These are phyloP conservation scores for Iselma pallidipennis DNA, from an alignment of 2,888 invertebrate genomes.

Conservation along the genomic window DNA sequence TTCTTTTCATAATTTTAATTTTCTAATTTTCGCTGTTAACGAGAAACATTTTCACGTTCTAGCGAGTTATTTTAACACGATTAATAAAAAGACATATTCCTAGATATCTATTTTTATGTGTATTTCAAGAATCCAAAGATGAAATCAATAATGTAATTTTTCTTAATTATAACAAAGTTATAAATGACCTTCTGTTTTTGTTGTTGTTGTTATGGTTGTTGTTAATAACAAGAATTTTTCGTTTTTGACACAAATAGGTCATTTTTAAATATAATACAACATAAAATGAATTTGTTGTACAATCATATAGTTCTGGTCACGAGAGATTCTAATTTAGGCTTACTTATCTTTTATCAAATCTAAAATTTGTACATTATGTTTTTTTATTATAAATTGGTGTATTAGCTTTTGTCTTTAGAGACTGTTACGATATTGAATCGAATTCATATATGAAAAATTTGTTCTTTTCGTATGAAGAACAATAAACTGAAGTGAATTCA, in stretches of 20 bases:
- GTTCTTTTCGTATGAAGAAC: too few relatives aligned
- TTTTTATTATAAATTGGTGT: slow-evolving; percentile 3
- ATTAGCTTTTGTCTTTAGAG: neutral
- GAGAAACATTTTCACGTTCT: neutral
- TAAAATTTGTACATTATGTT: slow-evolving; percentile 6
- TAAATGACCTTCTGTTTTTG: neutral
- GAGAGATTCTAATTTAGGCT: slow-evolving; percentile 7
- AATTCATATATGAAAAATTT: too few relatives aligned
- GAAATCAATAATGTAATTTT: too few relatives aligned
- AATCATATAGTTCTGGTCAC: slow-evolving; percentile 2
- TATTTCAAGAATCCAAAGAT: too few relatives aligned
- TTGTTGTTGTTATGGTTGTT: neutral
- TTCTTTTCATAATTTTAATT: neutral
- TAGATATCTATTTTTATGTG: too few relatives aligned
- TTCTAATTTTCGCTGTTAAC: neutral
- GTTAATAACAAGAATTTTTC: neutral
- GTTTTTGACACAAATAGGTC: neutral
- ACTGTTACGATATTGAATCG: too few relatives aligned
- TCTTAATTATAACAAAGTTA: neutral
- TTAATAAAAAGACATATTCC: too few relatives aligned
- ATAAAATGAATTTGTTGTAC: neutral
- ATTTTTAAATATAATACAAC: neutral
- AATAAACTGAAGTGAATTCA: too few relatives aligned
- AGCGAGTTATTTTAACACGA: neutral
- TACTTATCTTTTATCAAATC: slow-evolving; percentile 4